Conservation (phyloP, 2,888 invertebrate species). For the Tipula helvola region DNA sequence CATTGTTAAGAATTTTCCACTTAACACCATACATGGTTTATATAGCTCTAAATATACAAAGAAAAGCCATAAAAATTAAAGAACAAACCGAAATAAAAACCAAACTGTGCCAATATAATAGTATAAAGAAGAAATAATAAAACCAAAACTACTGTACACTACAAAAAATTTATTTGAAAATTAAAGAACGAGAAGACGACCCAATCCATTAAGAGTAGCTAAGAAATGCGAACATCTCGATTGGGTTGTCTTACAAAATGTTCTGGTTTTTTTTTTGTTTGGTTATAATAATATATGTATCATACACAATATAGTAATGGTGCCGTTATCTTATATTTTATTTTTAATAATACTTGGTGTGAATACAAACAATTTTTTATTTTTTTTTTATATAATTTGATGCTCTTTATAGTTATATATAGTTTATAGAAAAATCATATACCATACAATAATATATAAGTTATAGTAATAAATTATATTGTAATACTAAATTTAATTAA, state of each 20-base stretch:
- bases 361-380: background rate
- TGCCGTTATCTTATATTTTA: background rate
- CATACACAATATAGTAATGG: background rate
- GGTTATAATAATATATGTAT: background rate
- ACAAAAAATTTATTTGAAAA: background rate
- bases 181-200: background rate
- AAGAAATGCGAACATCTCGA: background rate
- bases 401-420: background rate
- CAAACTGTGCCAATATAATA: background rate
- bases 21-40: background rate
- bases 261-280: too few relatives aligned
- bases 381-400: background rate
- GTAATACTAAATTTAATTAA: background rate
- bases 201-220: background rate
- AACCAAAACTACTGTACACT: background rate
- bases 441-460: background rate
- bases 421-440: background rate
- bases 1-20: background rate
- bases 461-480: background rate
- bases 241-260: background rate
- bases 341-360: background rate
- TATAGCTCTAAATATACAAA: background rate
- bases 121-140: background rate
- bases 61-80: background rate
- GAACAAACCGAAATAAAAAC: slow-evolving; percentile 4